Base-by-base conservation (phyloP, 1,140 invertebrate genomes). In the Bilobella aurantiaca region DNA sequence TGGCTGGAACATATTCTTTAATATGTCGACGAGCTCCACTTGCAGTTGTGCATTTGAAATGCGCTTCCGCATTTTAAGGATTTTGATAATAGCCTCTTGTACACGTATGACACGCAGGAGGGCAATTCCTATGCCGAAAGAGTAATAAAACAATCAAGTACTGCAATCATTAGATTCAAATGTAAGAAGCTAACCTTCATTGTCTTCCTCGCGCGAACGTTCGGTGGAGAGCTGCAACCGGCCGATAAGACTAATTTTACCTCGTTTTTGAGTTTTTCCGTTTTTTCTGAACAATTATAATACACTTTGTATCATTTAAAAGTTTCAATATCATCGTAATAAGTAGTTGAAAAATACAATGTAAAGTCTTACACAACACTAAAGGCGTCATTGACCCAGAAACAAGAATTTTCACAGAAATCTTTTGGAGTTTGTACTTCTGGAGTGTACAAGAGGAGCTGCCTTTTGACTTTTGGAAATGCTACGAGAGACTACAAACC, bases 1-100 rank as follows among this genome's bases (percentile, higher is more conserved):
- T 31, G 96, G 96, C 72, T 98, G 79, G 82, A 99, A 99, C 93
- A 98, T 97, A 77, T 98, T 97, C 79, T 97, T 98, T 59, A 99
- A 81, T 78, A 99, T 96, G 80, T 98, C 95, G 5, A 98, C 89
- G 42, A 98, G 81, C 82, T 98, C 96, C 42, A 91, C 91, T 73
- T 98, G 95, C 56, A 99, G 80, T 69, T 96, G 90, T 57, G 89
- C 90, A 77, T 96, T 97, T 21, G 87, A 89, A 58, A 97, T 93
- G 47, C 85, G 84, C 78, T 98, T 98, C 62, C 96, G 82, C 91
- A 96, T 98, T 78, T 98, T 98, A 77, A 99, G 83, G 63, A 99
- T 98, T 79, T 98, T 98, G 67, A 98, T 96, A 67, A 98, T 96
- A 34, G 67, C 69, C 74, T 69, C 85, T 81, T 89, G 87, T 49